phyloP scores from a whole-genome alignment of 2,888 invertebrate species.

The Ormyrus rosae region DNA sequence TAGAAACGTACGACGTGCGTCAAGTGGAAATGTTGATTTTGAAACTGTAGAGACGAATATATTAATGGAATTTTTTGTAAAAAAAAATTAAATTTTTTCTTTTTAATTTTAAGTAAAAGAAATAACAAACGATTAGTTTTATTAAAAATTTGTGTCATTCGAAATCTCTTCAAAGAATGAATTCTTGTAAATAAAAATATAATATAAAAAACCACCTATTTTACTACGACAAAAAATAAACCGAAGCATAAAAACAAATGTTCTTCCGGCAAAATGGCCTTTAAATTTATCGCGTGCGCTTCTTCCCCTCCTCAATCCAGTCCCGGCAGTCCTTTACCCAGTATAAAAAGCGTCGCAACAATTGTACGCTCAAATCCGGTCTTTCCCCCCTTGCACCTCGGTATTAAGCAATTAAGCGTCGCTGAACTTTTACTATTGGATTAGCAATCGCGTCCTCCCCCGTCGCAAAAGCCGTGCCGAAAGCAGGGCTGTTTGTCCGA shows the following conservation, averaged over 20 bases:
- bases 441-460: constrained; percentile 31
- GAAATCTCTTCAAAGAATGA: too few relatives aligned
- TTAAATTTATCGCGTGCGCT: constrained; percentile 32
- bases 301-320: constrained; percentile 13
- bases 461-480: not conserved
- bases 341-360: constrained; percentile 2
- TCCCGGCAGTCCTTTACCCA: constrained; percentile 18
- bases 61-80: too few relatives aligned
- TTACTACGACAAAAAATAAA: constrained; percentile 8
- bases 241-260: constrained; percentile 14
- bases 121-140: too few relatives aligned
- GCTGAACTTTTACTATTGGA: constrained; percentile 48
- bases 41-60: too few relatives aligned
- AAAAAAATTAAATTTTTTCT: too few relatives aligned
- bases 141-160: too few relatives aligned
- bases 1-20: not conserved
- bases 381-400: not conserved
- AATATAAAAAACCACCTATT: too few relatives aligned
- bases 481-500: constrained; percentile 21
- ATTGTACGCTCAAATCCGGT: constrained; percentile 6
- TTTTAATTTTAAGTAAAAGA: too few relatives aligned
- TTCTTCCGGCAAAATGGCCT: not conserved
- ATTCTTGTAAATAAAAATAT: too few relatives aligned
- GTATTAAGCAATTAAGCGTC: constrained; percentile 49
- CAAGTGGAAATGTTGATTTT: not conserved